These are phyloP conservation scores for Hylaea fasciaria DNA, from an alignment of 2,888 invertebrate species.

Conservation along the genomic window DNA sequence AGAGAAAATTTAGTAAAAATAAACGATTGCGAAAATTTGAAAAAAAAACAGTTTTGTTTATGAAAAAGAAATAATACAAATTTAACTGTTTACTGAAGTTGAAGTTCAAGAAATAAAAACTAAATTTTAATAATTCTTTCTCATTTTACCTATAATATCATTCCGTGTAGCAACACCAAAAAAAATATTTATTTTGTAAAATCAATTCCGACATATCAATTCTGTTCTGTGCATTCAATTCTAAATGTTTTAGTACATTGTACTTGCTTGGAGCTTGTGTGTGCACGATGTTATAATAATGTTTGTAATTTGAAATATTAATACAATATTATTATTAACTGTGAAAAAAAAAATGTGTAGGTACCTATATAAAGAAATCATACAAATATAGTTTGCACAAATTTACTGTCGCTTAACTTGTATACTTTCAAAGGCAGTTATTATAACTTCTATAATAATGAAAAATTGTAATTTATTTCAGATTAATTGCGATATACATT, in stretches of 20 bases:
- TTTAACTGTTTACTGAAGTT: too few species aligned
- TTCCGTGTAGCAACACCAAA: slow-evolving; percentile 16
- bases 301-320: too few species aligned
- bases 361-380: too few species aligned
- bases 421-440: slow-evolving; percentile 46
- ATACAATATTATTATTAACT: too few species aligned
- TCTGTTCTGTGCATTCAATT: slow-evolving; percentile 30
- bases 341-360: too few species aligned
- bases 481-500: slow-evolving; percentile 67
- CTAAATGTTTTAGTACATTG: slow-evolving; percentile 23
- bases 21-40: too few species aligned
- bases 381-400: too few species aligned
- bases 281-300: too few species aligned
- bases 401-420: slow-evolving; percentile 38
- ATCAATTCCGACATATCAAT: slow-evolving; percentile 43
- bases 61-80: too few species aligned
- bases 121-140: slow-evolving; percentile 8
- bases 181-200: slow-evolving; percentile 32
- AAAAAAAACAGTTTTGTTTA: too few species aligned
- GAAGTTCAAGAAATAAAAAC: too few species aligned
- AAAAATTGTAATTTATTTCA: slow-evolving; percentile 48
- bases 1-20: too few species aligned
- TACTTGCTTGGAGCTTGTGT: slow-evolving; percentile 12
- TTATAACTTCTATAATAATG: slow-evolving; percentile 37
- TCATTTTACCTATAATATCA: slow-evolving; percentile 16